Base-by-base conservation (phyloP, 2,113 vertebrate genomes). In the Platichthys stellatus region DNA sequence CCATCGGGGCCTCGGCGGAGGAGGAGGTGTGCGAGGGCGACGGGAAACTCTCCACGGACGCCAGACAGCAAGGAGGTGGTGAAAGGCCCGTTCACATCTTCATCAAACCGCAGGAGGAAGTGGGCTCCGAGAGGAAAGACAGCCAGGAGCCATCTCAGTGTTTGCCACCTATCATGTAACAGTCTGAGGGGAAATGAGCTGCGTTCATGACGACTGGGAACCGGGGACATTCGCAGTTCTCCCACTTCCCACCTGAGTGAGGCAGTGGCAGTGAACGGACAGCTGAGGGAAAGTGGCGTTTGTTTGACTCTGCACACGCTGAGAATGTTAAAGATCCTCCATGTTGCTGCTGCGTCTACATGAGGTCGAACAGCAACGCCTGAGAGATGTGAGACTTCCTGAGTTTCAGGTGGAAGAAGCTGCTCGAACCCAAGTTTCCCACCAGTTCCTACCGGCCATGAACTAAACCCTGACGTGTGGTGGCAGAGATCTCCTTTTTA, bases 1-100 rank as follows among this genome's bases (percentile, higher is more conserved):
- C 94, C 20, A 88, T 94, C 0, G 94, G 94, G 4, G 94, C 93
- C 2, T 95, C 94, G 0, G 93, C 91, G 0, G 93, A 94, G 63
- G 87, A 94, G 68, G 89, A 93, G 49, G 79, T 84, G 76, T 76
- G 78, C 12, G 92, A 94, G 43, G 59, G 75, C 1, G 73, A 71
- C 11, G 75, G 62, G 54, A 82, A 81, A 58, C 54, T 65, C 21
- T 73, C 78, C 63, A 53, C 21, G 10, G 88, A 92, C 7, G 76
- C 77, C 75, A 88, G 88, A 43, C 82, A 78, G 18, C 83, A 79
- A 14, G 65, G 26, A 26, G 83, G 82, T 3, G 83, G 89, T 28
- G 92, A 93, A 74, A 86, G 90, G 58, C 82, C 94, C 0, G 82
- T 94, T 56, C 93, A 94, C 81, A 93, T 95, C 77, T 51, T 93